Conservation (phyloP, 2,888 invertebrate genomes). For the Perdita meconis region DNA sequence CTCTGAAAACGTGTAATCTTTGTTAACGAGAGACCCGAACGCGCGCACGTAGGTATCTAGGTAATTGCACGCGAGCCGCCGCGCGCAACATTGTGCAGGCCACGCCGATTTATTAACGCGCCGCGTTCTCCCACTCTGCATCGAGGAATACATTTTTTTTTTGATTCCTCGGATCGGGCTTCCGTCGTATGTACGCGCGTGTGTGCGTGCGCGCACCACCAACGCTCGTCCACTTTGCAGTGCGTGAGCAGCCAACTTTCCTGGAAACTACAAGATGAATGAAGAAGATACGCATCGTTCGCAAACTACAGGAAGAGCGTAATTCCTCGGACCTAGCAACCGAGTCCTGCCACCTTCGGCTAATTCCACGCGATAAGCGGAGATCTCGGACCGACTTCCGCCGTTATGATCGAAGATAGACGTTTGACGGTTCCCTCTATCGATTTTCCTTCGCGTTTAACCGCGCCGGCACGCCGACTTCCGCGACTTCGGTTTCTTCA, state of each 20-base stretch:
- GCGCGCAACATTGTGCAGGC: slow-evolving; percentile 14
- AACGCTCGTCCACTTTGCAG: slow-evolving; percentile 60
- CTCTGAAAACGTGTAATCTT: slow-evolving; percentile 52
- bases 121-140: slow-evolving; percentile 1
- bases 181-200: slow-evolving; percentile 64
- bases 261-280: slow-evolving; percentile 76
- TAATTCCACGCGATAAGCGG: slow-evolving; percentile 65
- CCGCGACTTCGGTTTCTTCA: background rate
- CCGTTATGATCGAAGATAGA: slow-evolving; percentile 58
- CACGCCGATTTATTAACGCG: background rate
- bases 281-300: slow-evolving; percentile 78
- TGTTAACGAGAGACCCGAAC: slow-evolving; percentile 37
- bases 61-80: slow-evolving; percentile 27
- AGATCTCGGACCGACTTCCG: slow-evolving; percentile 58
- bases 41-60: slow-evolving; percentile 2
- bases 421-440: slow-evolving; percentile 26
- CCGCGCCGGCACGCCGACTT: background rate
- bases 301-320: slow-evolving; percentile 78
- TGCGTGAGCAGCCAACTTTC: slow-evolving; percentile 80
- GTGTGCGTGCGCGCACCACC: slow-evolving; percentile 13
- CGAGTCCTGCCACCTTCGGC: slow-evolving; percentile 64
- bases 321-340: slow-evolving; percentile 78
- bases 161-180: slow-evolving; percentile 65
- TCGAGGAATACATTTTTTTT: slow-evolving; percentile 59
- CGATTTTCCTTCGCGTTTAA: slow-evolving; percentile 16